Evolutionary conservation across 64 coral and sea anemone species (phyloP), one percentile per base, ranked within the genome.

Genomic region (Acropora tenuis): DNA sequence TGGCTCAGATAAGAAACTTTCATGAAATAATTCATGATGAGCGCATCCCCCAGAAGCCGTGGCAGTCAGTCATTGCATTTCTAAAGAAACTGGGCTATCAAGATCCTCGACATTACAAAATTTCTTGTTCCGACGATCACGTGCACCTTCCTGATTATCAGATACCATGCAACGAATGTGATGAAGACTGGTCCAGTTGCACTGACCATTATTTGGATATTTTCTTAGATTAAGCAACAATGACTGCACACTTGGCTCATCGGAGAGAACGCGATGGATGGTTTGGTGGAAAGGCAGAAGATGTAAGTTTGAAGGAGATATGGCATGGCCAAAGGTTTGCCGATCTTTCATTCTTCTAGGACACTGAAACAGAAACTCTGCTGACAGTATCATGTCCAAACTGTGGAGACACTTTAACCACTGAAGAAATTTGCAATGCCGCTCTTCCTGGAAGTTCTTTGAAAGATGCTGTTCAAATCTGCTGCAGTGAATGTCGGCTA

Each of bases 101-200:
- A 79, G 68, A 86, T 1, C 78, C 90, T 15, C 50, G 48, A 78
- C 90, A 93, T 76, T 96, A 50, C 47, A 93, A 93, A 68, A 53
- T 90, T 46, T 96, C 87, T 45, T 96, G 94, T 93, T 58, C 50
- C 20, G 53, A 67, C 57, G 44, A 93, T 75, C 94, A 96, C 87
- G 67, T 96, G 15, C 89, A 68, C 3, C 48, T 96, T 5, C 77
- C 92, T 55, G 90, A 88, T 13, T 60, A 44, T 74, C 41, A 74
- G 5, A 59, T 4, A 47, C 50, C 69, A 41, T 96, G 94, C 19
- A 48, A 80, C 8, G 88, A 93, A 15, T 96, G 94, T 90, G 90
- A 66, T 0, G 87, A 86, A 63, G 44, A 79, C 9, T 89, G 72
- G 80, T 50, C 30, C 15, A 48, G 72, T 3, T 96, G 81, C 63